Conservation (phyloP, 1,140 invertebrate species). For the Aphelenchoides avenae region DNA sequence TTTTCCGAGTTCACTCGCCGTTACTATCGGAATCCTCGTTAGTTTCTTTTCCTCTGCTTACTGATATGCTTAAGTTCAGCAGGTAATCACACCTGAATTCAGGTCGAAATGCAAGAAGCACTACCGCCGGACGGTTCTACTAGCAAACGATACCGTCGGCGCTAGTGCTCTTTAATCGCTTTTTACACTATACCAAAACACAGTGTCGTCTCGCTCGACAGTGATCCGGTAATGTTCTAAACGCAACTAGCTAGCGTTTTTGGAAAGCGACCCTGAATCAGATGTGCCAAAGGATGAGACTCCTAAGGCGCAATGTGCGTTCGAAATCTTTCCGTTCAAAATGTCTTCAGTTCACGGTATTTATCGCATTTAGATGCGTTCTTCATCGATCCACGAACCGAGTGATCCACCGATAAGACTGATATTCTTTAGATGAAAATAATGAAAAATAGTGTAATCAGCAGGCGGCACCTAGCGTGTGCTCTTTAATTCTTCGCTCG, state of each 20-base stretch:
- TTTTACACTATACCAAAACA: not conserved
- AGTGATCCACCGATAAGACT: slow-evolving; percentile 68
- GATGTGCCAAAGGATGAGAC: slow-evolving; percentile 63
- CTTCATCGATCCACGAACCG: slow-evolving; percentile 75
- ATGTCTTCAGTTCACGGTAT: slow-evolving; percentile 76
- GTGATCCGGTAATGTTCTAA: no score
- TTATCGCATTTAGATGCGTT: slow-evolving; percentile 73
- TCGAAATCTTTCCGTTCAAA: slow-evolving; percentile 75
- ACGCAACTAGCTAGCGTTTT: slow-evolving; percentile 14
- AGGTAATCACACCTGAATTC: slow-evolving; percentile 71
- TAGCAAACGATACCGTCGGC: no score
- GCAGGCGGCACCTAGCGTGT: slow-evolving; percentile 28
- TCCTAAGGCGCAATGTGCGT: slow-evolving; percentile 70
- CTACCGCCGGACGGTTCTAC: no score
- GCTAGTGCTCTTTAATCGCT: no score
- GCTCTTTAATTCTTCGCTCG: slow-evolving; percentile 26
- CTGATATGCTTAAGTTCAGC: slow-evolving; percentile 81
- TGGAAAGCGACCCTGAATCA: slow-evolving; percentile 63
- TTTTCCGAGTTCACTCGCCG: slow-evolving; percentile 77
- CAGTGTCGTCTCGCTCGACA: not conserved
- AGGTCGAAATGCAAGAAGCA: no score
- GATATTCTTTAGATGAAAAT: slow-evolving; percentile 34
- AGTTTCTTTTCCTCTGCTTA: slow-evolving; percentile 87
- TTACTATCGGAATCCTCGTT: slow-evolving; percentile 80
- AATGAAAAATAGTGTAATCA: slow-evolving; percentile 2